Evolutionary conservation across 2,113 vertebrate species (phyloP).

Genomic region (Podarcis cretensis): DNA sequence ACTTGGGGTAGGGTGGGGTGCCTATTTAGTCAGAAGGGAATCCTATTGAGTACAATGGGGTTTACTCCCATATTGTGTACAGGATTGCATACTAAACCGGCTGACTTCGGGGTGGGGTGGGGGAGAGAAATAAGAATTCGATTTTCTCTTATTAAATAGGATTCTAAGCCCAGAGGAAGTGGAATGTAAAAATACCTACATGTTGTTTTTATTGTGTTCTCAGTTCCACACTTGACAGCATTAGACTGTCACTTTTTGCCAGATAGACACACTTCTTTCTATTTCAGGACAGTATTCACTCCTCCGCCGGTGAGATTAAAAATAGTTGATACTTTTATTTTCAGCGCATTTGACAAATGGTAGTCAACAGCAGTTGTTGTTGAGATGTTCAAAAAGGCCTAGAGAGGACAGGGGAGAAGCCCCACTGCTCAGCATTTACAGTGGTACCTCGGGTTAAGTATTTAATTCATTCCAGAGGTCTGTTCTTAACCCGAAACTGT

Average conservation of each 20-base stretch:
- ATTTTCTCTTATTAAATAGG: neutral
- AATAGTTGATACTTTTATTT: neutral
- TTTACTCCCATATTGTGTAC: neutral
- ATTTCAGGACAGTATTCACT: conserved; percentile 24
- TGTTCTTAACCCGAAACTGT: too few relatives aligned
- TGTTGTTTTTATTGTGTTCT: neutral
- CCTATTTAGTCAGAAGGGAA: neutral
- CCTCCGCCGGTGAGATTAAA: neutral
- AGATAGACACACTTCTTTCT: neutral
- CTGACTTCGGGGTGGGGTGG: neutral
- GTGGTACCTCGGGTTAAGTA: too few relatives aligned
- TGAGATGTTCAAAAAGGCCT: neutral
- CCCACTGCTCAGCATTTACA: neutral
- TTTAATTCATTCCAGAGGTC: too few relatives aligned
- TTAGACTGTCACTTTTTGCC: neutral
- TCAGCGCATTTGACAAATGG: neutral
- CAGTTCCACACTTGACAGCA: neutral
- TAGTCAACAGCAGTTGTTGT: neutral
- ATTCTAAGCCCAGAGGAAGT: neutral
- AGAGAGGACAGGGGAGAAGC: too few relatives aligned
- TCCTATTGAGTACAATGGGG: neutral
- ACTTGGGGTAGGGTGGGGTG: neutral
- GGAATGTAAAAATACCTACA: neutral
- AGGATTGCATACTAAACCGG: neutral
- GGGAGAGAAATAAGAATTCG: neutral